Evolutionary conservation across 2,888 invertebrate genomes (phyloP).

Genomic region (Hemistola chrysoprasaria): DNA sequence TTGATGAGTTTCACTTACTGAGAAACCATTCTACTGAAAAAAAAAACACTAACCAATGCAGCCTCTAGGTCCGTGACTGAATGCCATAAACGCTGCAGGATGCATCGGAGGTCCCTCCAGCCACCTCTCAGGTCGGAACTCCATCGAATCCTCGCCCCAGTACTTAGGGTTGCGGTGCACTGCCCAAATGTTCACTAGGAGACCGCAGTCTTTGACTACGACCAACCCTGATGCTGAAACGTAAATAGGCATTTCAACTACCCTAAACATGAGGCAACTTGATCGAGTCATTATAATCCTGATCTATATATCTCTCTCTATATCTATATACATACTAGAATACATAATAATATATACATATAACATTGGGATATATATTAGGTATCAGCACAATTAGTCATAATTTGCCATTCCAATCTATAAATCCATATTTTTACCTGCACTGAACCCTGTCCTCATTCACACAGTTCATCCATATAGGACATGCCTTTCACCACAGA

Average conservation of each 20-base stretch:
- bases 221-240: constrained; percentile 41
- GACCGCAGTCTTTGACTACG: constrained; percentile 32
- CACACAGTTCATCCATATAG: no score
- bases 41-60: constrained; percentile 40
- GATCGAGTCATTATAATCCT: not conserved
- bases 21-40: no score
- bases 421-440: no score
- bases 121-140: constrained; percentile 56
- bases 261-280: not conserved
- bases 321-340: no score
- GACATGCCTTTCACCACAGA: no score
- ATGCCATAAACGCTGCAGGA: constrained; percentile 38
- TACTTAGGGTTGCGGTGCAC: constrained; percentile 50
- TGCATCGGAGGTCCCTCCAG: constrained; percentile 29
- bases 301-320: no score
- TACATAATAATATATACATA: no score
- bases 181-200: constrained; percentile 43
- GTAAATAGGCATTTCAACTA: not conserved
- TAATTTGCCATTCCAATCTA: no score
- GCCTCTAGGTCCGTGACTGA: constrained; percentile 45
- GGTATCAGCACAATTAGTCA: no score
- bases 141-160: constrained; percentile 53
- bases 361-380: no score
- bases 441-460: no score
- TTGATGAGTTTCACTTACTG: no score